Conservation (phyloP, 2,797 vertebrate species). For the Notolabrus celidotus region DNA sequence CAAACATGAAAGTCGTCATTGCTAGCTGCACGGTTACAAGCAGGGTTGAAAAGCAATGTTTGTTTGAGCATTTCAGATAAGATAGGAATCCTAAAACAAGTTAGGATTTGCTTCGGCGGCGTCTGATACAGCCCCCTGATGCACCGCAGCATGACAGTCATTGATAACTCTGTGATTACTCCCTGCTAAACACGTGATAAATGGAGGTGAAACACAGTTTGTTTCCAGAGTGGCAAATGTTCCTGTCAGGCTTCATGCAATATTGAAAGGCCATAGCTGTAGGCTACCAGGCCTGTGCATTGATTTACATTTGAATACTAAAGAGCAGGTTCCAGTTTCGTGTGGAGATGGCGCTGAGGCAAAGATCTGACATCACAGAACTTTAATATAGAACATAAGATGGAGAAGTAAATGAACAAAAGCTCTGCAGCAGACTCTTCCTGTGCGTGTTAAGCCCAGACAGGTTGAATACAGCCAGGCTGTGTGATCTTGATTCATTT, state of each 20-base stretch:
- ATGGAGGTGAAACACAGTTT: constrained; percentile 35
- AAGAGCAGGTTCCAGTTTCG: neutral
- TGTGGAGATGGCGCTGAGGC: neutral
- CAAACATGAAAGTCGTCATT: neutral
- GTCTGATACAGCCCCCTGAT: neutral
- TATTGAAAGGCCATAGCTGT: constrained; percentile 53
- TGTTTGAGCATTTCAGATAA: neutral
- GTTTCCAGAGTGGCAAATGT: constrained; percentile 36
- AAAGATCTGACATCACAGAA: constrained; percentile 10
- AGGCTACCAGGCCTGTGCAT: constrained; percentile 6
- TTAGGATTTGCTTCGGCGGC: too few relatives aligned
- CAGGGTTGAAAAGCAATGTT: neutral
- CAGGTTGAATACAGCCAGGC: neutral
- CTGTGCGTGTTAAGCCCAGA: neutral
- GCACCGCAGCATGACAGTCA: constrained; percentile 8
- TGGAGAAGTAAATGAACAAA: neutral
- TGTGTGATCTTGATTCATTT: constrained; percentile 9
- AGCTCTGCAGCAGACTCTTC: neutral
- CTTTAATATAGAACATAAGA: neutral
- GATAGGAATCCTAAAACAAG: neutral
- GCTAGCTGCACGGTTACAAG: neutral
- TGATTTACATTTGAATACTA: constrained; percentile 38
- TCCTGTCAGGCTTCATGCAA: constrained; percentile 40
- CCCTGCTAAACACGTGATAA: constrained; percentile 26
- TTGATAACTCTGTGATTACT: constrained; percentile 6